Percentiles rank a stretch among this genome's conserved stretches.
Conservation (phyloP, 2,113 vertebrate genomes). For the Podiceps cristatus region DNA sequence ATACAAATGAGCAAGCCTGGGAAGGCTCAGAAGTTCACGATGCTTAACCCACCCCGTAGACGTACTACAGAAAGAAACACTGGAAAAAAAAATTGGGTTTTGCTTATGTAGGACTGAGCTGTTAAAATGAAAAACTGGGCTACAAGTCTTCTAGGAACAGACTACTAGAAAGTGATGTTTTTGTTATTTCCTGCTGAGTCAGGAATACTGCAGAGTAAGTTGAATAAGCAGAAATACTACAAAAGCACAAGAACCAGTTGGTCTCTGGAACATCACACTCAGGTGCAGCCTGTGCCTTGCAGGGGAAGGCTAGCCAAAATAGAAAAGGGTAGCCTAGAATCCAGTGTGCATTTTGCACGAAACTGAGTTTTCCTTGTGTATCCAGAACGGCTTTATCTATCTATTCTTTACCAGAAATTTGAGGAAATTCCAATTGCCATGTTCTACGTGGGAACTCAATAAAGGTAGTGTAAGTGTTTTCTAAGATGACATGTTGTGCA, state of each 20-base stretch:
- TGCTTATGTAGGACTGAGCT: background rate
- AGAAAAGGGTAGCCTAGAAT: background rate
- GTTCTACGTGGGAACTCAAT: background rate
- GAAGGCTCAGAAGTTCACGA: background rate
- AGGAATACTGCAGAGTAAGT: background rate
- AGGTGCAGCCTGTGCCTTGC: background rate
- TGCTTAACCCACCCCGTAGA: background rate
- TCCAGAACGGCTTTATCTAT: background rate
- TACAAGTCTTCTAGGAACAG: background rate
- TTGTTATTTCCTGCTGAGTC: background rate
- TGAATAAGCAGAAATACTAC: background rate
- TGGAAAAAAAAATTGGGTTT: background rate
- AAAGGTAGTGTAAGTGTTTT: background rate
- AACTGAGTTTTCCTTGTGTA: background rate
- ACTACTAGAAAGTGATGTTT: background rate
- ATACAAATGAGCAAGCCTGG: background rate
- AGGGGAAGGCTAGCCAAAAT: background rate
- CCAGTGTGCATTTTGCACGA: background rate
- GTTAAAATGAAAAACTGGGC: background rate
- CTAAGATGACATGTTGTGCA: background rate
- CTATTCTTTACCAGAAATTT: background rate
- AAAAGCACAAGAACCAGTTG: background rate
- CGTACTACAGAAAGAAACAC: background rate
- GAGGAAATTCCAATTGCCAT: background rate
- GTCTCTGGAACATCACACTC: fast-evolving